Evolutionary conservation across 2,888 invertebrate species (phyloP), one percentile per base, ranked within the genome.

Genomic region (Ennomos erosarius): DNA sequence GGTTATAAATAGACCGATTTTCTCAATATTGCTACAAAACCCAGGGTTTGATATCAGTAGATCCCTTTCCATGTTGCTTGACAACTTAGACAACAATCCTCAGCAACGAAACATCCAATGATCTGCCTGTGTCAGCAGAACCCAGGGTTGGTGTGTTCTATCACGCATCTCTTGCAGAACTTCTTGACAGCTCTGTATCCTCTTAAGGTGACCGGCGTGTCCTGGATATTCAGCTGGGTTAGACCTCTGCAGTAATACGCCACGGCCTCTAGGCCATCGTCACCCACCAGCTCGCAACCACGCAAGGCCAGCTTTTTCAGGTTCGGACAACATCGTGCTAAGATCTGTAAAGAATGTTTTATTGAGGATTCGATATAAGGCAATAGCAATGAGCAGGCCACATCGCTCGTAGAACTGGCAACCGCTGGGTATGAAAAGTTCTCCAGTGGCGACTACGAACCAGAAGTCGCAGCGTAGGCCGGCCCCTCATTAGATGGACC

Each of bases 71-170:
- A 26, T 6, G 5, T 5, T 26, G 6, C 26, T 26, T 26, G 5
- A 26, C 26, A 26, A 26, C 6, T 26, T 26, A 6, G 26, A 26
- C 26, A 26, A 6, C 26, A 26, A 26, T 6, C 4, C 26, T 26
- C 26, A 6, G 26, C 26, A 26, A 6, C 26, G 4, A 26, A 26
- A 26, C 5, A 26, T 26, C 26, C 26, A 26, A 26, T 0, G 26
- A 26, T 6, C 26, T 3, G 16, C 16, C 11, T 34, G 5, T 26
- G 26, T 93, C 91, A 96, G 88, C 96, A 98, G 85, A 98, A 98
- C 34, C 98, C 98, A 64, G 98, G 98, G 88, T 98, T 98, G 1
- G 98, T 98, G 81, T 98, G 98, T 82, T 98, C 98, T 68, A 98
- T 98, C 67, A 98, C 96, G 86, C 98, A 98, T 74, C 97, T 90